Base-by-base conservation (phyloP, 2,888 invertebrate genomes). In the Philaethria dido region DNA sequence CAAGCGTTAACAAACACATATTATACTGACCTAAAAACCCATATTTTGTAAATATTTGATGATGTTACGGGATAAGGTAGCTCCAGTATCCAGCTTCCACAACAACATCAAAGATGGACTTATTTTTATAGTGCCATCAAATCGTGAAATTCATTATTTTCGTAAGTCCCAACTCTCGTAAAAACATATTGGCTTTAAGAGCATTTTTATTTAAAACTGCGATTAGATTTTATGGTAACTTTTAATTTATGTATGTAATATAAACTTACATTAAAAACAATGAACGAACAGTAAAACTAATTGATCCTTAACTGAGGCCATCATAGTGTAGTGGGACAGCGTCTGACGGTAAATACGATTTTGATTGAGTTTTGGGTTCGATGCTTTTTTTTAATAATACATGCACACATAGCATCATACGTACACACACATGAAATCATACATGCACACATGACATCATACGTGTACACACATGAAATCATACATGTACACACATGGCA, bases 101-200 rank as follows among this genome's bases (percentile, higher is more conserved):
- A 29, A 18, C 29, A 39, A 39, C 39, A 20, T 36, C 29, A 13
- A 29, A 45, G 14, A 60, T 59, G 44, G 60, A 8, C 18, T 45
- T 60, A 29, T 60, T 45, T 60, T 45, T 33, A 60, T 18, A 8
- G 16, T 29, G 45, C 60, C 18, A 60, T 60, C 8, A 60, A 60
- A 60, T 45, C 25, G 45, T 60, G 60, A 60, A 60, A 60, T 14
- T 33, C 29, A 45, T 60, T 60, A 60, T 60, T 60, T 60, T 45
- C 29, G 16, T 45, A 29, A 60, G 16, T 45, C 57, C 18, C 60
- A 5, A 3, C 29, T 45, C 44, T 60, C 60, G 45, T 60, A 60
- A 60, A 60, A 42, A 25, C 45, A 25, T 60, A 57, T 57, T 42
- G 22, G 16, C n/a, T 57, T 57, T 42, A 29, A 45, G 25, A 45